Base-by-base conservation (phyloP, 1,140 invertebrate species). In the Littorina saxatilis region DNA sequence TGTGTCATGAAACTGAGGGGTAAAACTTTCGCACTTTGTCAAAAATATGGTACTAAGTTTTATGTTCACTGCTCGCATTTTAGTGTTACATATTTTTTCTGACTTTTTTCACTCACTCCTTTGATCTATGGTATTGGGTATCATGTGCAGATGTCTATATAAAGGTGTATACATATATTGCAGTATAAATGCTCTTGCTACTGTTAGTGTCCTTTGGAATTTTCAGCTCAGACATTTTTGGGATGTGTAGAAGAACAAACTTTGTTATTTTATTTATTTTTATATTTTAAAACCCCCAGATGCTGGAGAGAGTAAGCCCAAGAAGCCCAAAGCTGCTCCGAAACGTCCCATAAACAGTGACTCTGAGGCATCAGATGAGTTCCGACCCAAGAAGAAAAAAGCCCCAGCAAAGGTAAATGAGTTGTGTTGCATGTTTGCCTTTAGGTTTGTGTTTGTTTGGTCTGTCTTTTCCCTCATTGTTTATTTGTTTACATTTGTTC, bases 361-460 rank as follows among this genome's bases (percentile, higher is more conserved):
- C 52, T 81, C 79, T 39, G 86, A 87, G 35, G 82, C 83, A 58
- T 85, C 83, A 13, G 79, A 77, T 58, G 90, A 89, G 9, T 85
- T 87, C 63, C 79, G 40, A 84, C 85, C 90, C 13, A 90, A 90
- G 81, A 91, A 91, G 81, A 87, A 88, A 55, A 86, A 85, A 77
- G 82, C 86, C 68, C 72, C 83, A 39, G 66, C 82, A 61, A 88
- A 88, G 85, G 86, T 87, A 80, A 52, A 23, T 17, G n/a, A n/a
- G 55, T 2, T 78, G 4, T 43, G 5, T 43, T 17, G 9, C 4
- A 20, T 66, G 32, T 52, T 74, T 37, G 39, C 43, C 9, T 20
- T 81, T 35, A 27, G 2, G 3, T 27, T 55, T 27, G 35, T 2
- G 3, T 20, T 43, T 50, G 47, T 47, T 47, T n/a, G n/a, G n/a